phyloP scores from a whole-genome alignment of 2,113 vertebrate genomes.

The Erpornis zantholeuca region DNA sequence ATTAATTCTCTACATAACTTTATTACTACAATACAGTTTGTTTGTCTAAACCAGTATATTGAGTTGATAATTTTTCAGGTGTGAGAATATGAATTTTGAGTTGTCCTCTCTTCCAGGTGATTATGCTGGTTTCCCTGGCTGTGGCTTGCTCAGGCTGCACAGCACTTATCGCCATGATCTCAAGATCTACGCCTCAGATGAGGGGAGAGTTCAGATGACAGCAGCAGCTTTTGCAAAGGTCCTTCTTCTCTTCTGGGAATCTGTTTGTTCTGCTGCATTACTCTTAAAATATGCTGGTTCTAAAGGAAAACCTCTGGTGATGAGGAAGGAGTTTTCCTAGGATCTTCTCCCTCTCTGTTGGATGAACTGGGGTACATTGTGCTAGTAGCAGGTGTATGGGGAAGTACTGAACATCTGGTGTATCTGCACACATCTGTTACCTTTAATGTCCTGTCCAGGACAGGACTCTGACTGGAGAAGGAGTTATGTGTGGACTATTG shows the following conservation, averaged over 20 bases:
- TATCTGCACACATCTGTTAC: neutral
- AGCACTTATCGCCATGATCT: slow-evolving; percentile 97
- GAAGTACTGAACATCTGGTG: neutral
- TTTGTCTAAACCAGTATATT: neutral
- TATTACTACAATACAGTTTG: neutral
- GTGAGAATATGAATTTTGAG: neutral
- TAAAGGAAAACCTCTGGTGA: neutral
- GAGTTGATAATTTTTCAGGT: neutral
- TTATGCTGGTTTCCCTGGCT: slow-evolving; percentile 97
- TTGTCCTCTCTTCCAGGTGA: slow-evolving; percentile 78
- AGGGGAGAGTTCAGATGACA: slow-evolving; percentile 98
- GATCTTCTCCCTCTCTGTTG: neutral
- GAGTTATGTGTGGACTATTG: neutral
- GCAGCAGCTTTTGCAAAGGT: slow-evolving; percentile 99
- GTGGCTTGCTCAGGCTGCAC: slow-evolving; percentile 92
- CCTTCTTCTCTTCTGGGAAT: neutral
- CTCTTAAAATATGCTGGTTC: neutral
- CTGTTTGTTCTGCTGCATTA: neutral
- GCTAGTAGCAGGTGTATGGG: neutral
- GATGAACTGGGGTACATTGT: neutral
- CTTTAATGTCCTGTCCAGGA: neutral
- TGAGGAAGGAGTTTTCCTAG: neutral
- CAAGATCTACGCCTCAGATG: slow-evolving; percentile 98
- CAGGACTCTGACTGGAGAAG: neutral
- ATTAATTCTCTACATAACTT: neutral